A percentile compares a stretch with the other conserved stretches of the same genome.
These are phyloP conservation scores for Drosophila kanapiae DNA, from an alignment of 1,140 invertebrate species.

Conservation along the genomic window DNA sequence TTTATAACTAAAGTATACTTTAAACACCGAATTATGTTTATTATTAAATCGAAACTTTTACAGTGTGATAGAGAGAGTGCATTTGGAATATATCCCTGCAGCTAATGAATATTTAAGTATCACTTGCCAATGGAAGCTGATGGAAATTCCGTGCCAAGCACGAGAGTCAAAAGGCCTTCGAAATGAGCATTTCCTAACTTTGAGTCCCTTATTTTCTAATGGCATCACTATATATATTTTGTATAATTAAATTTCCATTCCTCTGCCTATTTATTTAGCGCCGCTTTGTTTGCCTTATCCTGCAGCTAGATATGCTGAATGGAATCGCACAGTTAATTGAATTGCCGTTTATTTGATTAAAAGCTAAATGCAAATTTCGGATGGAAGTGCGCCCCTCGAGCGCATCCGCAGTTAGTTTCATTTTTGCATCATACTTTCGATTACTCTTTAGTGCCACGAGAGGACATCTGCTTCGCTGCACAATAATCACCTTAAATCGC, in stretches of 20 bases:
- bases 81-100: slow-evolving; percentile 63
- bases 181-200: slow-evolving; percentile 51
- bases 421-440: slow-evolving; percentile 20
- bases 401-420: slow-evolving; percentile 6
- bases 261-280: slow-evolving; percentile 47
- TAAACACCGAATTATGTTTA: too few relatives aligned
- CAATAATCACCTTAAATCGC: slow-evolving; percentile 56
- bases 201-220: slow-evolving; percentile 27
- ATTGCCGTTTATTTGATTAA: slow-evolving; percentile 36
- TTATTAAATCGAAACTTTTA: not conserved
- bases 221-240: slow-evolving; percentile 46
- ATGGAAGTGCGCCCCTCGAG: slow-evolving; percentile 5
- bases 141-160: slow-evolving; percentile 62
- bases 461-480: slow-evolving; percentile 31
- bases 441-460: slow-evolving; percentile 18
- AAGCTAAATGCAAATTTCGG: slow-evolving; percentile 30
- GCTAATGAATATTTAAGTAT: slow-evolving; percentile 73
- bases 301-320: slow-evolving; percentile 15
- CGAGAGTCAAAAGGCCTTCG: slow-evolving; percentile 11
- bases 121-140: slow-evolving; percentile 63
- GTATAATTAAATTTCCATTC: slow-evolving; percentile 64
- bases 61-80: slow-evolving; percentile 15
- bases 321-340: slow-evolving; percentile 32
- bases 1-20: not conserved
- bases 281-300: slow-evolving; percentile 28